phyloP scores from a whole-genome alignment of 1,140 invertebrate genomes.

The Rhizoglyphus robini region DNA sequence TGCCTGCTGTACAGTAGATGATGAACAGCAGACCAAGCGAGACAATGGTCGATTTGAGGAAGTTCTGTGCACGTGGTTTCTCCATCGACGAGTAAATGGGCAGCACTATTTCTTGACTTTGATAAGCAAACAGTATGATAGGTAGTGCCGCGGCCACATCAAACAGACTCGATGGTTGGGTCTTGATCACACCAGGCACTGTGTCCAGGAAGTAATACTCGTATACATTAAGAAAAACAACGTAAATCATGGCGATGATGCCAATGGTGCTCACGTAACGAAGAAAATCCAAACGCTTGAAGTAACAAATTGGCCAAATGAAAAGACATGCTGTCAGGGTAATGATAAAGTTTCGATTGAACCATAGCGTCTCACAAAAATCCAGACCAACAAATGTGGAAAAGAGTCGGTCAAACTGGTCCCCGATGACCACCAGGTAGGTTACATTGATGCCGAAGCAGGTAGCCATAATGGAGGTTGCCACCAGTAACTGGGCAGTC shows the following conservation, averaged over 20 bases:
- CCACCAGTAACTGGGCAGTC: conserved; percentile 39
- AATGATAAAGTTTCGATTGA: conserved; percentile 45
- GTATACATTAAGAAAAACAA: conserved; percentile 45
- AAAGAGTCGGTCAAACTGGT: conserved; percentile 51
- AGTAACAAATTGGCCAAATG: conserved; percentile 53
- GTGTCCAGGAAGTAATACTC: conserved; percentile 39
- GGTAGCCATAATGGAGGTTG: conserved; percentile 44
- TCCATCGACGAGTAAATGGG: conserved; percentile 50
- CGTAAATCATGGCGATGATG: conserved; percentile 50
- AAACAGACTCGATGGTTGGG: conserved; percentile 39
- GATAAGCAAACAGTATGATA: conserved; percentile 57
- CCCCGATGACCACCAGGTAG: conserved; percentile 53
- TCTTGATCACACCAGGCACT: conserved; percentile 32
- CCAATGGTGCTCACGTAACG: conserved; percentile 50
- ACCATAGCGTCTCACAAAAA: conserved; percentile 47
- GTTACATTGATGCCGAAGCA: conserved; percentile 54
- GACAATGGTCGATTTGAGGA: conserved; percentile 41
- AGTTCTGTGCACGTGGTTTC: conserved; percentile 39
- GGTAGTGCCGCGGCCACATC: conserved; percentile 52
- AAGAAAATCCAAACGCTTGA: conserved; percentile 49
- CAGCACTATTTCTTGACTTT: conserved; percentile 56
- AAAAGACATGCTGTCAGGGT: conserved; percentile 39
- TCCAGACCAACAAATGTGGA: conserved; percentile 39
- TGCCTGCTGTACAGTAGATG: conserved; percentile 47
- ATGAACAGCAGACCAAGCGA: conserved; percentile 48